Evolutionary conservation across 1,140 invertebrate species (phyloP), one percentile per base, ranked within the genome.

Genomic region (Drosophila teissieri): DNA sequence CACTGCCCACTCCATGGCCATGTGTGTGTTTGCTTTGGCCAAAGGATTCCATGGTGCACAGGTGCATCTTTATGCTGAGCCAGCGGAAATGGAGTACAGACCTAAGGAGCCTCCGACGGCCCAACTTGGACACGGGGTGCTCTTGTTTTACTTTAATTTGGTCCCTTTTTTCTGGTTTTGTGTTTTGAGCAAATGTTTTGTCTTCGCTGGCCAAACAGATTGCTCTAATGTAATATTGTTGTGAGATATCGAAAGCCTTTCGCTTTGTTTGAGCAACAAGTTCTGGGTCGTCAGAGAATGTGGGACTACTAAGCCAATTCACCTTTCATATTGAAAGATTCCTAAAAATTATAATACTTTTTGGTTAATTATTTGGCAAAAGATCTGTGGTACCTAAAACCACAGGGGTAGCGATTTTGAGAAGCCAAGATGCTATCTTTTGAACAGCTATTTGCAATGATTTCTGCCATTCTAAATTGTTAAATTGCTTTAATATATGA

Each of bases 1-100:
- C 60, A 44, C 53, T 37, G 17, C 24, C 56, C n/a, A 34, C 27
- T 31, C 48, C 31, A 51, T 17, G 37, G 11, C 49, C 39, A 27
- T 48, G 37, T 46, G 65, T 44, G 34, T 48, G 39, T 44, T 8
- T 52, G 74, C 56, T 51, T 78, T 63, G 15, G 49, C 31, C 49
- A 83, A 86, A 88, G 79, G 83, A 88, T 88, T 83, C 74, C 70
- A 65, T 62, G 73, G 63, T 88, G 84, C 84, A 88, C 83, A 88
- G 83, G 83, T 88, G 83, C 83, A 88, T 79, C 64, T 76, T 67
- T 51, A 36, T 77, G 83, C 83, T 89, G 83, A 80, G 24, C 19
- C 76, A 83, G 79, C 83, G 79, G 14, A 83, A 83, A 89, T 52
- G 48, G 51, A 57, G 19, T 42, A 31, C 37, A 69, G 63, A 73